Base-by-base conservation (phyloP, 2,797 vertebrate genomes). In the Rousettus madagascariensis region DNA sequence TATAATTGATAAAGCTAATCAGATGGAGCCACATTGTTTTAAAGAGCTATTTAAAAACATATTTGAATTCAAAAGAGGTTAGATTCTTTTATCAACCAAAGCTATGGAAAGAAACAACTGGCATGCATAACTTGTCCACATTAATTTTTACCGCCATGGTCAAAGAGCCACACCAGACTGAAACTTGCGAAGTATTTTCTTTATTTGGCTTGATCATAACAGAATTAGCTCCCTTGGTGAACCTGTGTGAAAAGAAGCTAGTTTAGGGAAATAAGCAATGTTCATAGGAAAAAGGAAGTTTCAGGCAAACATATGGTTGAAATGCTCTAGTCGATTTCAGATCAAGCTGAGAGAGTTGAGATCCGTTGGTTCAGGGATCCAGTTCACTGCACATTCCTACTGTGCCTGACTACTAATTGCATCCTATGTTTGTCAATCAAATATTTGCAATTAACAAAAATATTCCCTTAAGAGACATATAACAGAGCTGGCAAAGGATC, bases 341-440 rank as follows among this genome's bases (percentile, higher is more conserved):
- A 98, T 99, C 99, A 99, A 99, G 98, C 99, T 98, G 99, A 98
- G 99, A 98, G 98, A 99, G 98, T 98, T 99, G 99, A 99, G 99
- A 99, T 99, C 99, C 95, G 98, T 98, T 98, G 98, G 99, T 99
- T 99, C 98, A 99, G 97, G 98, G 99, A 99, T 99, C 98, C 99
- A 99, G 99, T 99, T 99, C 99, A 99, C 98, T 99, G 99, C 99
- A 99, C 99, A 98, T 98, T 98, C 98, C 98, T 98, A 99, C 98
- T 98, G 98, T 98, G 98, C 98, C 97, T 98, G 98, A 98, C 98
- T 99, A 98, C 99, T 99, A 99, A 99, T 99, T 99, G 99, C 99
- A 99, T 99, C 98, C 99, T 99, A 99, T 98, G 98, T 99, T 99
- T 99, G 99, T 99, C 99, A 99, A 99, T 99, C 99, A 99, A 99